Evolutionary conservation across 2,797 vertebrate species (phyloP).

Genomic region (Halcyon chelicuti): DNA sequence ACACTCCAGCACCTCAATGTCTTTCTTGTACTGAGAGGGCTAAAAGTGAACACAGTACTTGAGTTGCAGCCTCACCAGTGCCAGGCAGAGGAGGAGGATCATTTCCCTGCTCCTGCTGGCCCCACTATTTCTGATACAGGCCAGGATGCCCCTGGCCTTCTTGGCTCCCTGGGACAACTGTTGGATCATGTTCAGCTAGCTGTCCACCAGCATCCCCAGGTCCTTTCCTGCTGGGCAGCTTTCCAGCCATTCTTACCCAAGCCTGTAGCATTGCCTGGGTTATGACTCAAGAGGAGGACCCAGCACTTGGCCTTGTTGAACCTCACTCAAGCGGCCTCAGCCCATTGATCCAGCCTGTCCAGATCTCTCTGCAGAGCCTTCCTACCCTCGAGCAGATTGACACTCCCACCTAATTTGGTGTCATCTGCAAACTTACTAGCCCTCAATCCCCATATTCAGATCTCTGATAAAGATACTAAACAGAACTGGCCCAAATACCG

Average conservation of each 20-base stretch:
- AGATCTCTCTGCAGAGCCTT: background rate
- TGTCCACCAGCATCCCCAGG: no score
- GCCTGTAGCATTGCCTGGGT: background rate
- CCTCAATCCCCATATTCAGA: no score
- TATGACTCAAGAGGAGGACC: background rate
- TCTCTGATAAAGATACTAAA: no score
- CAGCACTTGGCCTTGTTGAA: background rate
- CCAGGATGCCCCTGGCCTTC: no score
- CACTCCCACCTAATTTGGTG: background rate
- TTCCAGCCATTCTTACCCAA: background rate
- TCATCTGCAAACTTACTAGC: background rate
- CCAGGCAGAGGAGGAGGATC: background rate
- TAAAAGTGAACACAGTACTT: background rate
- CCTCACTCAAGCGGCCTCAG: background rate
- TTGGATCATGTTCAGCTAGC: no score
- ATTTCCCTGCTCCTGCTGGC: background rate
- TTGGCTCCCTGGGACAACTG: no score
- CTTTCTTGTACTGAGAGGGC: background rate
- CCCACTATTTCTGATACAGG: no score
- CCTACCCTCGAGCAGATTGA: background rate
- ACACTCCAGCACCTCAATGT: background rate
- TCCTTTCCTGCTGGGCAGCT: no score
- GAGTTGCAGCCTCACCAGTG: background rate
- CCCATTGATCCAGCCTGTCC: background rate
- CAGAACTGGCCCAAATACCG: no score